Conservation (phyloP, 53 echinoderm and acorn worm species). For the Echinarachnius parma region DNA sequence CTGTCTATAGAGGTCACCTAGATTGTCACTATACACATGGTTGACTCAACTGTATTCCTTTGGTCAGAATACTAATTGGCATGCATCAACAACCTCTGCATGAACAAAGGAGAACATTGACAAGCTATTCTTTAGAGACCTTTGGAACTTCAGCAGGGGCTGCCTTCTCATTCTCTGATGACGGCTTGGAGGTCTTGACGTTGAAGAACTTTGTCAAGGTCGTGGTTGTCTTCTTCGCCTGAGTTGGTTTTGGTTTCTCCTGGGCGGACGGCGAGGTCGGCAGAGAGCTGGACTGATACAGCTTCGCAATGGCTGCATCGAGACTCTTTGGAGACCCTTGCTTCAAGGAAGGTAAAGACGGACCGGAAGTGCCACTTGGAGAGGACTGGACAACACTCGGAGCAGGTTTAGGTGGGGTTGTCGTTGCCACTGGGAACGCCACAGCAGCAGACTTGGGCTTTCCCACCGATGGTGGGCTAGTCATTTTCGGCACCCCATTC, state of each 20-base stretch:
- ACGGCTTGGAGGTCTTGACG: constrained; percentile 13
- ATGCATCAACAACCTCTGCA: too few species aligned
- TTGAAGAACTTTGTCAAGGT: constrained; percentile 55
- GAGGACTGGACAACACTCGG: too few species aligned
- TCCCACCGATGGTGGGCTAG: constrained; percentile 20
- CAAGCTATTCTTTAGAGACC: too few species aligned
- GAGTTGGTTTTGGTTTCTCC: constrained; percentile 3
- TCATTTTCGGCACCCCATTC: constrained; percentile 19
- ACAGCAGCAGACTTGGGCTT: too few species aligned
- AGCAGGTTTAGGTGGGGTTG: too few species aligned
- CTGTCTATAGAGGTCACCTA: too few species aligned
- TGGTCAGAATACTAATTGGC: too few species aligned
- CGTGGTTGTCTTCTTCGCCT: constrained; percentile 31
- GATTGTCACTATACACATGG: too few species aligned
- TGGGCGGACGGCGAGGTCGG: neutral
- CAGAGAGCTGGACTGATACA: constrained; percentile 3
- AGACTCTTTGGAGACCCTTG: constrained; percentile 17
- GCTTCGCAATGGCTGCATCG: constrained; percentile 4
- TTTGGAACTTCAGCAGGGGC: neutral
- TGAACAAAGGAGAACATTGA: too few species aligned
- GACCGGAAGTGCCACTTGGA: neutral
- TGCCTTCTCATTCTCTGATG: constrained; percentile 2
- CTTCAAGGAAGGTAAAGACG: neutral
- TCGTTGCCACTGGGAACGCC: too few species aligned
- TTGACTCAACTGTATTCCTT: too few species aligned